phyloP scores from a whole-genome alignment of 2,888 invertebrate genomes.

The Glomeris marginata region DNA sequence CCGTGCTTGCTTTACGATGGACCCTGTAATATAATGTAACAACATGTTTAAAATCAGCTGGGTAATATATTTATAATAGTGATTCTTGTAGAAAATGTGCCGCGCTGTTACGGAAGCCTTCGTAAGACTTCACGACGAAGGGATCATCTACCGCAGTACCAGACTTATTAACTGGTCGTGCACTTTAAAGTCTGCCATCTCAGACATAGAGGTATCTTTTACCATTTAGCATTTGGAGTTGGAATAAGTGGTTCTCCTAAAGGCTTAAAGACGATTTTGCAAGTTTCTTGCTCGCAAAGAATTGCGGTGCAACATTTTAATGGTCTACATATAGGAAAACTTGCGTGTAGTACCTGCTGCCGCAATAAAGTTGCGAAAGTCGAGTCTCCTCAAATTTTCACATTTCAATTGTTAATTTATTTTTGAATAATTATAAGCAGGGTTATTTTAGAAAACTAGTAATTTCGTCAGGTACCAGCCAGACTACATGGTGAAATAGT shows the following conservation, averaged over 20 bases:
- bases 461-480: no score
- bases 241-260: not conserved
- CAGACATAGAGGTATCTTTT: conserved; percentile 73
- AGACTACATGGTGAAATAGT: no score
- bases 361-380: no score
- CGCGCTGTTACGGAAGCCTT: conserved; percentile 89
- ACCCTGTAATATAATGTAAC: conserved; percentile 40
- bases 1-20: conserved; percentile 91
- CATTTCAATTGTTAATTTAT: no score
- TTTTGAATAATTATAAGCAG: no score
- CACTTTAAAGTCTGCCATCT: conserved; percentile 87
- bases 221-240: conserved; percentile 2
- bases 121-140: conserved; percentile 69
- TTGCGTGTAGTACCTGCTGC: no score
- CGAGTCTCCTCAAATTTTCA: no score
- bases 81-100: conserved; percentile 43
- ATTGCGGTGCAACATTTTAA: no score
- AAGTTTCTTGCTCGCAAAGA: no score
- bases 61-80: not conserved
- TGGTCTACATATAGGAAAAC: no score
- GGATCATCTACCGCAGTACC: conserved; percentile 82
- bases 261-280: no score
- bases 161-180: conserved; percentile 99
- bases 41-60: not conserved
- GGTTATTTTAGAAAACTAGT: no score